phyloP scores from a whole-genome alignment of 1,140 invertebrate genomes.

The Portunus trituberculatus region DNA sequence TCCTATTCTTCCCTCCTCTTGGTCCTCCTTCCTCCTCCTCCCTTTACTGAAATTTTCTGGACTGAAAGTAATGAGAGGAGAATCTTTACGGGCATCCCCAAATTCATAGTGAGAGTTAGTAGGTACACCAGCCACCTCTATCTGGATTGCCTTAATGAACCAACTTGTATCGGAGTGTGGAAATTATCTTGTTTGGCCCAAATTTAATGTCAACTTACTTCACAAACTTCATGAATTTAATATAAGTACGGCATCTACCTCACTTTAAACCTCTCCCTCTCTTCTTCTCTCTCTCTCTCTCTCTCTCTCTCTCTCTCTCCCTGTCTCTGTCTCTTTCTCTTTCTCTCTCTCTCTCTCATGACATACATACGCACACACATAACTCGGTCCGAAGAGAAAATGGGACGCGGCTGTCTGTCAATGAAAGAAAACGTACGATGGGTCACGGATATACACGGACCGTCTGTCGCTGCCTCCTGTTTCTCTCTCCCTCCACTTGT shows the following conservation, averaged over 20 bases:
- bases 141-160: too few species aligned
- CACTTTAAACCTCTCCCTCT: background rate
- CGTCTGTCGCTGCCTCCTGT: background rate
- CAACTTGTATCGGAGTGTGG: too few species aligned
- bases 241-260: background rate
- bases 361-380: background rate
- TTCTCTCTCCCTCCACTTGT: background rate
- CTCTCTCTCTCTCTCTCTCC: background rate
- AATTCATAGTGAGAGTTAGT: too few species aligned
- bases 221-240: too few species aligned
- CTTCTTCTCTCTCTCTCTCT: background rate
- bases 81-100: too few species aligned
- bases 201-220: too few species aligned
- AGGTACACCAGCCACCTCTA: too few species aligned
- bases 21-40: background rate
- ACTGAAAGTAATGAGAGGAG: too few species aligned
- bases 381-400: background rate
- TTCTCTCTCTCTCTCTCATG: background rate
- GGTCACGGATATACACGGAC: background rate
- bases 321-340: background rate
- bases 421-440: conserved; percentile 12
- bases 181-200: too few species aligned
- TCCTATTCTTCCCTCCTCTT: background rate
- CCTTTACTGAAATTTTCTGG: background rate
- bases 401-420: background rate